A percentile compares a stretch with the other conserved stretches of the same genome.
phyloP scores from a whole-genome alignment of 2,797 vertebrate species.

The Lagocephalus sceleratus region DNA sequence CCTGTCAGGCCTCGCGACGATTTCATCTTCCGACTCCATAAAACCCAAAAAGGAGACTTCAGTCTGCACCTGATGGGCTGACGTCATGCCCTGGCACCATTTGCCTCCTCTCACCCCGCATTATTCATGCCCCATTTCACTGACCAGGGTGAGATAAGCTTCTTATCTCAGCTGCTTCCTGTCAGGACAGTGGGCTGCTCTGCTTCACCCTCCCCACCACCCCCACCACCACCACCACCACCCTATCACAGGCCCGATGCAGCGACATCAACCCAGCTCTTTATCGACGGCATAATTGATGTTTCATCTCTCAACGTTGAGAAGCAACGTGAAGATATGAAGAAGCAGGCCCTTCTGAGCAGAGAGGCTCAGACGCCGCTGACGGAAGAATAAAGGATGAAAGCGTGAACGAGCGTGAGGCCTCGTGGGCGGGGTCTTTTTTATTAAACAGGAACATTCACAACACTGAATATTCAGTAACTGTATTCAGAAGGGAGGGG shows the following conservation, averaged over 20 bases:
- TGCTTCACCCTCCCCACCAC: slow-evolving; percentile 50
- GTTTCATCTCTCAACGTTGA: too few relatives aligned
- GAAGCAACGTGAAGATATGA: too few relatives aligned
- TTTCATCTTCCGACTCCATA: slow-evolving; percentile 37
- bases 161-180: slow-evolving; percentile 60
- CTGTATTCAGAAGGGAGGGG: too few relatives aligned
- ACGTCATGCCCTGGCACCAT: slow-evolving; percentile 62
- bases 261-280: neutral
- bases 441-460: too few relatives aligned
- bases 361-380: neutral
- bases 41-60: slow-evolving; percentile 49
- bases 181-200: slow-evolving; percentile 39
- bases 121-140: slow-evolving; percentile 68
- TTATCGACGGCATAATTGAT: too few relatives aligned
- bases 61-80: slow-evolving; percentile 57
- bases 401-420: too few relatives aligned
- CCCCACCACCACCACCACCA: slow-evolving; percentile 31
- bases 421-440: too few relatives aligned
- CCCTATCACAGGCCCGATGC: slow-evolving; percentile 8
- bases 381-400: too few relatives aligned
- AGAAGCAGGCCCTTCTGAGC: too few relatives aligned
- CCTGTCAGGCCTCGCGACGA: neutral
- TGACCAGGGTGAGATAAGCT: slow-evolving; percentile 61
- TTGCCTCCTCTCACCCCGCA: slow-evolving; percentile 61
- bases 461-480: too few relatives aligned